Base-by-base conservation (phyloP, 2,888 invertebrate species). In the Lydus trimaculatus region DNA sequence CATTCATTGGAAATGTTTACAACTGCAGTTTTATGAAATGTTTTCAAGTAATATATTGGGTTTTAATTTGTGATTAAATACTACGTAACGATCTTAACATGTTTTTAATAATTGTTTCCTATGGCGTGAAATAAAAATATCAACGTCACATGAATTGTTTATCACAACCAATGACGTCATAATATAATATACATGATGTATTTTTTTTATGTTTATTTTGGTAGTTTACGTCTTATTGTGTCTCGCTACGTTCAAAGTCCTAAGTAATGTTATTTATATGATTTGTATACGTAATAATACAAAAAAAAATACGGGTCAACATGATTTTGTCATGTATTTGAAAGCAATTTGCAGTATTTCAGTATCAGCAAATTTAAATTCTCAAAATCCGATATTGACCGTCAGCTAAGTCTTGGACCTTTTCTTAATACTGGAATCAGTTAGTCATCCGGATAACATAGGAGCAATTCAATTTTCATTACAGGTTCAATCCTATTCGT, bases 281-380 rank as follows among this genome's bases (percentile, higher is more conserved):
- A 23, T 48, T 48, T 48, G 39, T n/a, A 43, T 43, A 39, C n/a
- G n/a, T 20, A 20, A 11, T 20, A 48, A 48, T 20, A 20, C 17
- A 48, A 7, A 43, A 43, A 7, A 7, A n/a, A 43, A 43, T 17
- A 0, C 48, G 13, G 52, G 52, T 23, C 25, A 25, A 25, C 13
- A 31, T 31, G 56, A 58, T 56, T 64, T 64, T 70, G 43, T 28
- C n/a, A 63, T 70, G 67, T 76, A 72, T 72, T 73, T 71, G 66
- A 72, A 52, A 73, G 75, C 80, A 76, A 80, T 80, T 79, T 81
- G 78, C 81, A 81, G 78, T 82, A 82, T 81, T 79, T 83, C 81
- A 81, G 82, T 78, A 82, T 84, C 84, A 84, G 84, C 84, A 82
- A 82, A 82, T 84, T 83, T 81, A 81, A 83, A 84, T 82, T 80